Base-by-base conservation (phyloP, 2,113 vertebrate genomes). In the Zeus faber region DNA sequence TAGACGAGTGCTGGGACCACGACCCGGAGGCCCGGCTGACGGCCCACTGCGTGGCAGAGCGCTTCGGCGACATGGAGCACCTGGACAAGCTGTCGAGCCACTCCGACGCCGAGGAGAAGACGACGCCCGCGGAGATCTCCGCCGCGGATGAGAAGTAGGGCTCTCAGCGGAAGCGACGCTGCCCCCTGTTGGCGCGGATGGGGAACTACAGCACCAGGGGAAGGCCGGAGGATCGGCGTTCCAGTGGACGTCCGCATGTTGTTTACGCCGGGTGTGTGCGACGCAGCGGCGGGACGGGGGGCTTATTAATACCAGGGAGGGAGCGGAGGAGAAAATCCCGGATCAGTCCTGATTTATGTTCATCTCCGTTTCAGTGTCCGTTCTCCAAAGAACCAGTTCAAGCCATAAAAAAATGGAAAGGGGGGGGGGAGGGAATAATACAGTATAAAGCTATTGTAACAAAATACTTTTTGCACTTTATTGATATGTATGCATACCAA, bases 1-100 rank as follows among this genome's bases (percentile, higher is more conserved):
- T 99, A 1, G 91, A 91, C 0, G 96, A 98, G 47, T 99, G 96
- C 78, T 99, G 96, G 96, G 96, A 99, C 79, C 96, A 97, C 0
- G 96, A 99, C 81, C 94, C 96, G 0, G 96, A 99, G 83, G 94
- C 96, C 11, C 92, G 96, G 2, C 91, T 98, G 24, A 98, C 96
- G 0, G 95, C 96, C 0, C 94, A 96, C 82, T 99, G 96, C 1
- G 92, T 99, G 0, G 93, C 89, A 0, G 96, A 99, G 79, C 91
- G 96, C 74, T 95, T 99, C 81, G 78, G 81, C 0, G 93, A 95
- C 64, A 82, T 97, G 70, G 92, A 90, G 53, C 86, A 93, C 62
- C 87, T 91, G 29, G 92, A 95, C 87, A 88, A 92, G 65, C 91
- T 96, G 55, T 95, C 93, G 0, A 88, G 90, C 1, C 88, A 91